These are phyloP conservation scores for Tenrec ecaudatus DNA, from an alignment of 2,113 vertebrate genomes.

Conservation along the genomic window DNA sequence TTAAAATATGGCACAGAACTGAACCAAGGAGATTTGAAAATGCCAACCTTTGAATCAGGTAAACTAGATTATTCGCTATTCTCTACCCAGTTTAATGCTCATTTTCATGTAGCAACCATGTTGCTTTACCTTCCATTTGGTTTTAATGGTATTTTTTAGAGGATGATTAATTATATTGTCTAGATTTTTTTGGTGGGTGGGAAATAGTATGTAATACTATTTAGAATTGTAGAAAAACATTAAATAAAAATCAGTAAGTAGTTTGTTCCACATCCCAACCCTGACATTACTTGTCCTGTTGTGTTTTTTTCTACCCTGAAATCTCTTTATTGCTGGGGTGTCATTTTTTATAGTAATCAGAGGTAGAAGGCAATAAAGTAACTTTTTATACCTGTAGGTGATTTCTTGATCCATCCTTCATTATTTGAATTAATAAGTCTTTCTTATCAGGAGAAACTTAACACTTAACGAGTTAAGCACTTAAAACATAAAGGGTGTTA, in stretches of 20 bases:
- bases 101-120: slow-evolving; percentile 37
- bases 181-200: background rate
- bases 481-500: background rate
- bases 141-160: slow-evolving; percentile 42
- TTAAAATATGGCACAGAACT: slow-evolving; percentile 99
- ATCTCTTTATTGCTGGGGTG: background rate
- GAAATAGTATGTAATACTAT: background rate
- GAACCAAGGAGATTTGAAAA: slow-evolving; percentile 98
- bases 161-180: background rate
- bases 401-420: background rate
- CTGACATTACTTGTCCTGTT: background rate
- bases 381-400: background rate
- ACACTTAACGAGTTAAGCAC: background rate
- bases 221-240: background rate
- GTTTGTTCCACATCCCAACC: slow-evolving; percentile 9
- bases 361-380: slow-evolving; percentile 1
- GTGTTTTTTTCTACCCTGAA: slow-evolving; percentile 36
- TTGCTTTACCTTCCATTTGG: slow-evolving; percentile 15
- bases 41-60: slow-evolving; percentile 99
- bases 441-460: background rate
- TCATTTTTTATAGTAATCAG: slow-evolving; percentile 50
- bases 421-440: slow-evolving; percentile 6
- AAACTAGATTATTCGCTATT: slow-evolving; percentile 30
- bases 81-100: background rate
- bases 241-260: slow-evolving; percentile 23